phyloP scores from a whole-genome alignment of 2,888 invertebrate genomes.

The Petrolisthes manimaculis region DNA sequence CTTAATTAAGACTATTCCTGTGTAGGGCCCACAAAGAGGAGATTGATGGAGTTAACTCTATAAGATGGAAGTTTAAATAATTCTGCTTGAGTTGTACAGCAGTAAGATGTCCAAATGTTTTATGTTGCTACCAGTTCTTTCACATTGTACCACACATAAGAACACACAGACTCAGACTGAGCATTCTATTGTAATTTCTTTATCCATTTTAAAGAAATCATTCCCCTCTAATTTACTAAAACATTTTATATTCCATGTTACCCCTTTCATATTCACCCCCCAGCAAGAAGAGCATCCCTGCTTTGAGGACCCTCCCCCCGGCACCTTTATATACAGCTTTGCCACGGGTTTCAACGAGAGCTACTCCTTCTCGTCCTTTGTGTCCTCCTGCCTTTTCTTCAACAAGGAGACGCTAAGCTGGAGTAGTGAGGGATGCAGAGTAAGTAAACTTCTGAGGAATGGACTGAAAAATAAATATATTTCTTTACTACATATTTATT shows the following conservation, averaged over 20 bases:
- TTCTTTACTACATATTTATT: background rate
- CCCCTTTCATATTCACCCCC: background rate
- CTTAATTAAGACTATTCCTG: background rate
- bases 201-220: too few species aligned
- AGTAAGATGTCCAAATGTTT: too few species aligned
- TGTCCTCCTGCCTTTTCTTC: slow-evolving; percentile 69
- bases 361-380: slow-evolving; percentile 69
- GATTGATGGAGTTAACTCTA: too few species aligned
- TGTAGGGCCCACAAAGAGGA: too few species aligned
- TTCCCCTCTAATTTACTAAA: too few species aligned
- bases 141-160: too few species aligned
- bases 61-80: too few species aligned
- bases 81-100: too few species aligned
- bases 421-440: slow-evolving; percentile 68
- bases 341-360: slow-evolving; percentile 65
- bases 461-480: background rate
- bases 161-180: too few species aligned
- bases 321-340: slow-evolving; percentile 38
- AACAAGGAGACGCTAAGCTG: slow-evolving; percentile 67
- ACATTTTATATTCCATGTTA: too few species aligned
- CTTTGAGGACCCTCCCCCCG: slow-evolving; percentile 48
- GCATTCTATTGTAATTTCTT: too few species aligned
- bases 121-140: too few species aligned
- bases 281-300: slow-evolving; percentile 50
- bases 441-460: slow-evolving; percentile 55